Conservation (phyloP, 2,113 vertebrate genomes). For the Thymallus thymallus region DNA sequence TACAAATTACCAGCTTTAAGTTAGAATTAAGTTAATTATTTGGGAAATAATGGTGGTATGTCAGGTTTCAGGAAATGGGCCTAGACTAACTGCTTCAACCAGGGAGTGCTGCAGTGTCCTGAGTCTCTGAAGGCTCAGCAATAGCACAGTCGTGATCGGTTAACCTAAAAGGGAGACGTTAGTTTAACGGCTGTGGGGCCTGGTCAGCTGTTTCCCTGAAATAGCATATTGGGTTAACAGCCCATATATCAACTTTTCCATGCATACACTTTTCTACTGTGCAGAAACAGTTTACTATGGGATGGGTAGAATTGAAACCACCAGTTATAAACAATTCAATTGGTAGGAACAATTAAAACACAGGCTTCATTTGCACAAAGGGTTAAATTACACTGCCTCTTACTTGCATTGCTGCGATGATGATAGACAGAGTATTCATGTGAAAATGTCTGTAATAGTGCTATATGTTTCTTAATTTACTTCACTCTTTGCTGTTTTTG, state of each 20-base stretch:
- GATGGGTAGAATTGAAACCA: neutral
- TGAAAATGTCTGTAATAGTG: neutral
- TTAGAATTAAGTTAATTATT: neutral
- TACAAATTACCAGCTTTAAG: rapidly evolving
- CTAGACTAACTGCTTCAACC: neutral
- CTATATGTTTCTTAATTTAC: neutral
- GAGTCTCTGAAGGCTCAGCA: slow-evolving; percentile 8
- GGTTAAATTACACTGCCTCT: slow-evolving; percentile 26
- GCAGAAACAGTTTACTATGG: neutral
- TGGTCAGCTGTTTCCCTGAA: neutral
- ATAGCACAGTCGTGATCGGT: slow-evolving; percentile 22
- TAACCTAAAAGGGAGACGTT: neutral
- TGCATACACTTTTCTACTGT: neutral
- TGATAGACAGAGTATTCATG: neutral
- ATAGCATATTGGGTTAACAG: neutral
- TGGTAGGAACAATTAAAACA: neutral
- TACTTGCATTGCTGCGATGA: neutral
- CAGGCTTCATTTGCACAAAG: neutral
- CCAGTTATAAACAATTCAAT: neutral
- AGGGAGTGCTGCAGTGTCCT: neutral
- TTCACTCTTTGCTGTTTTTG: neutral
- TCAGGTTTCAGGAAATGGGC: slow-evolving; percentile 5
- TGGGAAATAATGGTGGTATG: neutral
- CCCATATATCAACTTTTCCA: neutral
- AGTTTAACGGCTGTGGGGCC: neutral